Percentiles rank a stretch among this genome's conserved stretches.
phyloP scores from a whole-genome alignment of 1,140 invertebrate species.

The Drosophila auraria region DNA sequence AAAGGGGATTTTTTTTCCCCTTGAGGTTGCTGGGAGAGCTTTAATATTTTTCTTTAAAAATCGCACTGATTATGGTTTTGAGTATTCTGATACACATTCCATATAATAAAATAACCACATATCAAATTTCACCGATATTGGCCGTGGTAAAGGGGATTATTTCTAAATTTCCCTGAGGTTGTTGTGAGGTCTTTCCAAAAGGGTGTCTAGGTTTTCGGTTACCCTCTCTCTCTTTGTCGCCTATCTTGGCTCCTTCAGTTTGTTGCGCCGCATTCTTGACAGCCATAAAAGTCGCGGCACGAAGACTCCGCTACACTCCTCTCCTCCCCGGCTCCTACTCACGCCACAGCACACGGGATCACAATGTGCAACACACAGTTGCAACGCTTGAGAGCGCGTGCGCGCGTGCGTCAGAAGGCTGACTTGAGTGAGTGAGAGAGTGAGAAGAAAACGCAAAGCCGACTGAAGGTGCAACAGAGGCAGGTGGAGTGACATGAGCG shows the following conservation, averaged over 20 bases:
- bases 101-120: background rate
- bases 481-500: constrained; percentile 24
- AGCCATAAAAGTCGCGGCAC: constrained; percentile 61
- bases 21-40: too few species aligned
- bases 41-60: background rate
- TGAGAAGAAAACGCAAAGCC: background rate
- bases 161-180: background rate
- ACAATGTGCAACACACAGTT: constrained; percentile 43
- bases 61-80: too few species aligned
- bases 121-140: background rate
- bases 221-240: background rate
- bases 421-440: background rate
- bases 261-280: constrained; percentile 60
- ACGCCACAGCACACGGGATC: constrained; percentile 14
- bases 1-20: background rate
- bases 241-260: constrained; percentile 17
- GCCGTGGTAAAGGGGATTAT: background rate
- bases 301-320: constrained; percentile 12
- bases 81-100: too few species aligned
- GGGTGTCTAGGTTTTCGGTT: background rate
- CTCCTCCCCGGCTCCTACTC: constrained; percentile 3
- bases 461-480: constrained; percentile 24
- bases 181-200: background rate
- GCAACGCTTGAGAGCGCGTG: constrained; percentile 64
- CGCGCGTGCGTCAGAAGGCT: constrained; percentile 46